phyloP scores from a whole-genome alignment of 1,140 invertebrate genomes.

The Battus philenor region DNA sequence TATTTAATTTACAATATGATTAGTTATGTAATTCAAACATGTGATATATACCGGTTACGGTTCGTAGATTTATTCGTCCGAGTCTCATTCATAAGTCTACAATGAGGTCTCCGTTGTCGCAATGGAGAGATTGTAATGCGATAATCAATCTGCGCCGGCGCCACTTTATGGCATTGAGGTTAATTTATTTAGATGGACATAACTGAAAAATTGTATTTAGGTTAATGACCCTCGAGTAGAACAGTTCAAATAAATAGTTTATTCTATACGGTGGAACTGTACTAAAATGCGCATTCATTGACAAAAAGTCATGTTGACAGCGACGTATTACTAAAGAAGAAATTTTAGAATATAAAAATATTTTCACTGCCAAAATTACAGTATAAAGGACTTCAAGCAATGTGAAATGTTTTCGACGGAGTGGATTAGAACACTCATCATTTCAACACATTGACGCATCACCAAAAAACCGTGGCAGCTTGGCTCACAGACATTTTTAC shows the following conservation, averaged over 20 bases:
- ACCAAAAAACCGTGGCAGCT: slow-evolving; percentile 1
- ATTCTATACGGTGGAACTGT: too few relatives aligned
- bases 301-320: too few relatives aligned
- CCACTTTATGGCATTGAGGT: slow-evolving; percentile 25
- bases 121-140: slow-evolving; percentile 28
- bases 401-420: too few relatives aligned
- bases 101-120: slow-evolving; percentile 8
- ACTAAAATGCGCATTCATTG: too few relatives aligned
- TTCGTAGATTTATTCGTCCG: slow-evolving; percentile 10
- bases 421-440: too few relatives aligned
- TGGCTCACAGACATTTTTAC: slow-evolving; percentile 3
- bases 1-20: too few relatives aligned
- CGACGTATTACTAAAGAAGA: too few relatives aligned
- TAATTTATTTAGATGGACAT: slow-evolving; percentile 36
- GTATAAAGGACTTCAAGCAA: too few relatives aligned
- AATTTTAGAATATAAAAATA: too few relatives aligned
- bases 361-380: too few relatives aligned
- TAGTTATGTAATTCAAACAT: too few relatives aligned
- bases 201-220: slow-evolving; percentile 18
- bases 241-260: not conserved
- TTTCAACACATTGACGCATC: slow-evolving; percentile 12
- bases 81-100: slow-evolving; percentile 12
- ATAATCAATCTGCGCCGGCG: slow-evolving; percentile 32
- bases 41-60: not conserved
- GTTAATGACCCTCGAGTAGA: slow-evolving; percentile 14